Base-by-base conservation (phyloP, 2,113 vertebrate species). In the Takifugu flavidus region DNA sequence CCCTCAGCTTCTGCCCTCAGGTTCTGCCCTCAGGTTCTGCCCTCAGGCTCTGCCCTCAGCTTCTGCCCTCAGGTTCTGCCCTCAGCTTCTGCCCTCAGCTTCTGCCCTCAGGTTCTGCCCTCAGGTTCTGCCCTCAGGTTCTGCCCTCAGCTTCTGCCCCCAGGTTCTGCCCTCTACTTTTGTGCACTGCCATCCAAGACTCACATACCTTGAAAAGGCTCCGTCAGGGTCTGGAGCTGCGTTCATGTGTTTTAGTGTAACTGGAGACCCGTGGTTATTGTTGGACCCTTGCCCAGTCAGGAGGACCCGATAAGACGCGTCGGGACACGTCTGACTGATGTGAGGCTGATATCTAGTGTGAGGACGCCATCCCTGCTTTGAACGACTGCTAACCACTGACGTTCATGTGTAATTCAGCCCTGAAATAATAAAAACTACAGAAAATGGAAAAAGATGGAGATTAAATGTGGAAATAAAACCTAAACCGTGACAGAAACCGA, bases 231-330 rank as follows among this genome's bases (percentile, higher is more conserved):
- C 45, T 59, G 51, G 6, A 49, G 61, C 68, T 72, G 45, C 10
- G 34, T 59, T 53, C 47, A 61, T 55, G 56, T 62, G 67, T 78
- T 74, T 60, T 67, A 76, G 53, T 49, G 59, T 7, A 20, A 49
- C 75, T 12, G 13, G 78, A 55, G 78, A 57, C 42, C 15, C 34
- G 55, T 28, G 78, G 67, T 78, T 77, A 59, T 66, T 34, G 42
- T 79, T 80, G 77, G 72, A 56, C 45, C 20, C 2, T 2, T 0
- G 64, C 60, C 75, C 31, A 53, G 59, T n/a, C 55, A 55, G 39
- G n/a, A 69, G 39, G 13, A 61, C 75, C 53, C 50, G 47, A 31
- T 63, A 49, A 77, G 57, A 54, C 66, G 25, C 69, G 50, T 59
- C 54, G 65, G 62, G 25, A 52, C 59, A 34, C 43, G 8, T 72